Evolutionary conservation across 2,113 vertebrate genomes (phyloP).

Genomic region (Puffinus mauretanicus): DNA sequence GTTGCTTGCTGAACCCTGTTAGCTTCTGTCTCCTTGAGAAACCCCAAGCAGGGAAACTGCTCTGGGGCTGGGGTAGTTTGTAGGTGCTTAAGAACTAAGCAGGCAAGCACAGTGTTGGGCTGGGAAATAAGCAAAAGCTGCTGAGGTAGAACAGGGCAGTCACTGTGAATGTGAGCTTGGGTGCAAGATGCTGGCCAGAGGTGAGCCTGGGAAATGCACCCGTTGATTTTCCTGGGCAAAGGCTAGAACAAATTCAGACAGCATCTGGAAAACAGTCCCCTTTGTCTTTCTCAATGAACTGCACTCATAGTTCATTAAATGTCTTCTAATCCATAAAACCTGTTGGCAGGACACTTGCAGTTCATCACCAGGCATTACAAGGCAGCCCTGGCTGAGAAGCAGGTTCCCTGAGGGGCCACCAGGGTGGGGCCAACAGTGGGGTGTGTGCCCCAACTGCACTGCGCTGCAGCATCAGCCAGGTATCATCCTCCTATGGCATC

Average conservation of each 20-base stretch:
- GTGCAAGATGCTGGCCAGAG: neutral
- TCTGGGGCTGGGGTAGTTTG: neutral
- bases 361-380: neutral
- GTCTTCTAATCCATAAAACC: neutral
- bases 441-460: neutral
- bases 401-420: neutral
- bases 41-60: neutral
- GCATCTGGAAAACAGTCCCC: neutral
- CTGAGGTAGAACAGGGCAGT: neutral
- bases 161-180: neutral
- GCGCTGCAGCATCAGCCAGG: neutral
- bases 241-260: neutral
- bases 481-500: neutral
- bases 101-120: rapidly evolving
- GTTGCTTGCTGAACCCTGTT: neutral
- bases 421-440: neutral
- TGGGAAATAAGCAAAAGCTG: neutral
- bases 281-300: neutral
- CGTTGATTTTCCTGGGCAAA: neutral
- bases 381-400: neutral
- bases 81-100: neutral
- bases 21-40: neutral
- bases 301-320: neutral
- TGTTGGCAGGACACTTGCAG: neutral
- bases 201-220: neutral